phyloP scores from a whole-genome alignment of 2,888 invertebrate genomes.

The Sturmia bella region DNA sequence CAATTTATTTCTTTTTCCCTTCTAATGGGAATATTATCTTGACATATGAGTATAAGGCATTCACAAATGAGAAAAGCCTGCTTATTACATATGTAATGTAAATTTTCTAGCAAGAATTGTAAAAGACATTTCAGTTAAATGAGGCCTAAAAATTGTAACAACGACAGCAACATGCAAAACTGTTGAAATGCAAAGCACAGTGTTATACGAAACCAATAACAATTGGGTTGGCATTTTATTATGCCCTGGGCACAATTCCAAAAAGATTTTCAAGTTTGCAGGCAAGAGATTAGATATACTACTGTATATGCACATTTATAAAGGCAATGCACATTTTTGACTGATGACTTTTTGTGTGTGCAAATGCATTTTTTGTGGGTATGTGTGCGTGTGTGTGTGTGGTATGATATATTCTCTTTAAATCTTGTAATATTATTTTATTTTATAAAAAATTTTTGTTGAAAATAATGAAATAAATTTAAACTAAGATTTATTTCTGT shows the following conservation, averaged over 20 bases:
- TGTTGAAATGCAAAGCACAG: neutral
- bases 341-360: constrained; percentile 18
- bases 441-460: neutral
- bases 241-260: constrained; percentile 61
- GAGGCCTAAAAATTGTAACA: constrained; percentile 24
- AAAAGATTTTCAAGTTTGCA: constrained; percentile 3
- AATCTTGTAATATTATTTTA: too few relatives aligned
- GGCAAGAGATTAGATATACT: neutral
- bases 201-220: constrained; percentile 34
- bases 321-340: neutral
- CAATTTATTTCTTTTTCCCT: constrained; percentile 25
- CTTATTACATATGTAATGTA: neutral
- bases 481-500: too few relatives aligned
- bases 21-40: constrained; percentile 55
- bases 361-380: constrained; percentile 9
- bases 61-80: neutral
- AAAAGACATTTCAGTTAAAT: constrained; percentile 36
- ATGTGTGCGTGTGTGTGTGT: neutral
- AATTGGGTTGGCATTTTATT: constrained; percentile 14
- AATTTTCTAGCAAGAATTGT: constrained; percentile 8
- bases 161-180: neutral
- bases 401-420: constrained; percentile 9
- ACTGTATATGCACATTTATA: neutral
- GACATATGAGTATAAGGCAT: constrained; percentile 25
- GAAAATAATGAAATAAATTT: too few relatives aligned